Base-by-base conservation (phyloP, 1,140 invertebrate species). In the Lysiphlebus fabarum region DNA sequence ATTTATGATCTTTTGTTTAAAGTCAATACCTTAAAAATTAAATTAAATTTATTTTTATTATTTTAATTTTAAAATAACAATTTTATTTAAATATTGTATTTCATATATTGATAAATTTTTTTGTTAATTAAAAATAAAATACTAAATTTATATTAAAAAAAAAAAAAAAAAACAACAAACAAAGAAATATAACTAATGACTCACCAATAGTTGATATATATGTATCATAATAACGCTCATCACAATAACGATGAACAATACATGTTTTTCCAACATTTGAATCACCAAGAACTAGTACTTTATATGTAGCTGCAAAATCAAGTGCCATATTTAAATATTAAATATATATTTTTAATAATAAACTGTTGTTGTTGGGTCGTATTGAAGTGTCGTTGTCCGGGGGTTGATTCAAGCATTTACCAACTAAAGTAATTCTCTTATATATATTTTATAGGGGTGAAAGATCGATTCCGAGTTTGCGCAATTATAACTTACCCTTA, bases 211-310 rank as follows among this genome's bases (percentile, higher is more conserved):
- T 95, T 7, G 91, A 93, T 76, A 93, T 93, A 75, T 94, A 93
- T 61, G 90, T 92, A 72, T 93, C 90, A 75, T 93, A 92, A 78
- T 93, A 95, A 67, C 90, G 85, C 75, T 93, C 90, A 72, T 93
- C 90, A 72, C 91, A 92, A 74, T 92, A 95, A 75, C 91, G 85
- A 77, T 93, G 91, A 51, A 94, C 90, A 64, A 95, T 89, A 77
- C 92, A 95, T 34, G 92, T 94, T 82, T 95, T 95, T 9, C 92
- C 92, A 53, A 95, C 92, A 80, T 93, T 93, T 5, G 91, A 92
- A 81, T 95, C 92, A 51, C 92, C 92, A 62, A 95, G 82, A 68
- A 95, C 89, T 58, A 94, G 78, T 51, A 95, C 85, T 81, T 93
- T 93, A 76, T 91, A 92, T 54, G 89, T 91, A 54, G 88, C 87